Evolutionary conservation across 2,797 vertebrate genomes (phyloP).

Genomic region (Microctenopoma lineatum): DNA sequence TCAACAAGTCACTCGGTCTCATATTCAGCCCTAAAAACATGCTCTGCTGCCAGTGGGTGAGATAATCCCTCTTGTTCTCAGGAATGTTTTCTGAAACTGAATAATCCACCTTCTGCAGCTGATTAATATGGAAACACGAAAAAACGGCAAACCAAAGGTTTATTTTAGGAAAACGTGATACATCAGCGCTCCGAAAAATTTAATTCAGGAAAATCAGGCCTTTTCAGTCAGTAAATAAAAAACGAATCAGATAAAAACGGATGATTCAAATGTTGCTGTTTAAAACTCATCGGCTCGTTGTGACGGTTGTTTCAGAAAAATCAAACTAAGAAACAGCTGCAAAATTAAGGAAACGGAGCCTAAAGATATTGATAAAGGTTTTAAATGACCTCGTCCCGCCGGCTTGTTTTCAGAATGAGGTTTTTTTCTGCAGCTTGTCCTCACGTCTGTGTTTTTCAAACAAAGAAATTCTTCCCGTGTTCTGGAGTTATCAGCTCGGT

Average conservation of each 20-base stretch:
- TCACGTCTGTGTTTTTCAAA: constrained; percentile 5
- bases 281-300: not conserved
- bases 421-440: not conserved
- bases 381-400: not conserved
- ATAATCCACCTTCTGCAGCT: constrained; percentile 46
- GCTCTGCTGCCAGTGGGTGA: constrained; percentile 26
- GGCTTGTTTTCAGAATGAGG: not conserved
- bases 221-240: not conserved
- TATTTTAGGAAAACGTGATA: not conserved
- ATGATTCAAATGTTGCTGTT: too few species aligned
- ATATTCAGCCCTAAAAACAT: constrained; percentile 38
- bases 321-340: not conserved
- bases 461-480: not conserved
- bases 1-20: constrained; percentile 56
- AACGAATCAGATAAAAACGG: too few species aligned
- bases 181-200: not conserved
- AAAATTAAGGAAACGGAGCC: not conserved
- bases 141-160: not conserved
- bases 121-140: not conserved
- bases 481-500: constrained; percentile 4
- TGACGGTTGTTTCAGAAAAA: not conserved
- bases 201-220: not conserved
- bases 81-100: constrained; percentile 49
- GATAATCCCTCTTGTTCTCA: constrained; percentile 57
- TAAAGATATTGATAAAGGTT: constrained; percentile 1